Base-by-base conservation (phyloP, 2,888 invertebrate genomes). In the Sesamia inferens region DNA sequence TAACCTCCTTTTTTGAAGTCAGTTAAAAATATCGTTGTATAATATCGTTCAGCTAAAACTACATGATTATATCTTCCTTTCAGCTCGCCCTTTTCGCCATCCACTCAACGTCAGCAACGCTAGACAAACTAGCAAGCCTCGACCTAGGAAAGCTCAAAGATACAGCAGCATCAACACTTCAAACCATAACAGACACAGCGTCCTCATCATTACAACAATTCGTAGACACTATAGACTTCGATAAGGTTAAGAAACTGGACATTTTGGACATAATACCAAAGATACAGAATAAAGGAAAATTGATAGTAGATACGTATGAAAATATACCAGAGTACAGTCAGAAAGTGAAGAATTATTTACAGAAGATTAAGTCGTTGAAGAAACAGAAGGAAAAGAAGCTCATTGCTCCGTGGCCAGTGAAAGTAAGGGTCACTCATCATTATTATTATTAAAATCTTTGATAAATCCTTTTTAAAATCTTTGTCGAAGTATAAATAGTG, bases 81-180 rank as follows among this genome's bases (percentile, higher is more conserved):
- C 93, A 95, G 95, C 85, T 94, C n/a, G 84, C 92, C 62, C 16
- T 76, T 13, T 78, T 92, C 59, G 78, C 89, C 31, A 73, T 93
- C 16, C 90, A 92, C 55, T 57, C 88, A 63, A 80, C 91, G 54
- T 81, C 89, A 71, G 93, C 93, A 1, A 94, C 94, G 16, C 79
- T 94, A 24, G 76, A 79, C 76, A 74, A 74, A 69, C 68, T 94
- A 2, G 85, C 93, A 48, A 89, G 90, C 61, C 71, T 95, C 2
- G 74, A 76, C 74, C 71, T 94, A 0, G 85, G 93, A 39, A 90
- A 90, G 59, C 72, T 95, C 1, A 92, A 91, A 72, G 90, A 92
- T 31, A 90, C 90, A 44, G 92, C 93, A 0, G 89, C 92, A 5
- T 87, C 81, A 5, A 88, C 90, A 61, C 71, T 93, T 0, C 88